Evolutionary conservation across 2,113 vertebrate species (phyloP).

Genomic region (Hippopotamus amphibius): DNA sequence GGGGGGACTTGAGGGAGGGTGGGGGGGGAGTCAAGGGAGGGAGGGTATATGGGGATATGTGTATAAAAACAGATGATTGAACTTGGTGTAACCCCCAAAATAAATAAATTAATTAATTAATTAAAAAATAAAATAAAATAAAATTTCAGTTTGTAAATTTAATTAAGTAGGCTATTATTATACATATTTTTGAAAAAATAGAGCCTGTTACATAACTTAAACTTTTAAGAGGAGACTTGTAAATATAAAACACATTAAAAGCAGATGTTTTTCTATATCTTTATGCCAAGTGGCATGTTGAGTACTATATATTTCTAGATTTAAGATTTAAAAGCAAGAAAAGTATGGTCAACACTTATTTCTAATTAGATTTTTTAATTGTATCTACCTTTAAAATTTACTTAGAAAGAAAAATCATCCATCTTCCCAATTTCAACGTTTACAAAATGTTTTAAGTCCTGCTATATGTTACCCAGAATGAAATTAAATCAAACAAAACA

Average conservation of each 20-base stretch:
- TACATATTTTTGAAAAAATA: background rate
- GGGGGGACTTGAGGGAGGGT: too few relatives aligned
- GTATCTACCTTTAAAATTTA: background rate
- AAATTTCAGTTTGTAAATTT: background rate
- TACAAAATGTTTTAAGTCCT: background rate
- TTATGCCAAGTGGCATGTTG: background rate
- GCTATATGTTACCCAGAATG: background rate
- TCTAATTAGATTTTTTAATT: background rate
- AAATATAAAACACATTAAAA: background rate
- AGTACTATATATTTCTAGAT: background rate
- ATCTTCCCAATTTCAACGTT: background rate
- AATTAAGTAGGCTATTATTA: background rate
- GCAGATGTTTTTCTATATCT: background rate
- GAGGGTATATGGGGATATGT: too few relatives aligned
- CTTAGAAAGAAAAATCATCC: background rate
- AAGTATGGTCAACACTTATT: background rate
- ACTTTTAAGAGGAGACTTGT: background rate
- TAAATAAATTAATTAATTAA: too few relatives aligned
- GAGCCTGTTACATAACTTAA: background rate
- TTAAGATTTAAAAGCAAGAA: background rate
- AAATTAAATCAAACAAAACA: background rate
- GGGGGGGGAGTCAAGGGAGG: too few relatives aligned
- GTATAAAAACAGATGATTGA: too few relatives aligned
- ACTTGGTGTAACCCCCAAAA: too few relatives aligned
- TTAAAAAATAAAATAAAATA: background rate